Evolutionary conservation across 2,888 invertebrate genomes (phyloP).

Genomic region (Polietes domitor): DNA sequence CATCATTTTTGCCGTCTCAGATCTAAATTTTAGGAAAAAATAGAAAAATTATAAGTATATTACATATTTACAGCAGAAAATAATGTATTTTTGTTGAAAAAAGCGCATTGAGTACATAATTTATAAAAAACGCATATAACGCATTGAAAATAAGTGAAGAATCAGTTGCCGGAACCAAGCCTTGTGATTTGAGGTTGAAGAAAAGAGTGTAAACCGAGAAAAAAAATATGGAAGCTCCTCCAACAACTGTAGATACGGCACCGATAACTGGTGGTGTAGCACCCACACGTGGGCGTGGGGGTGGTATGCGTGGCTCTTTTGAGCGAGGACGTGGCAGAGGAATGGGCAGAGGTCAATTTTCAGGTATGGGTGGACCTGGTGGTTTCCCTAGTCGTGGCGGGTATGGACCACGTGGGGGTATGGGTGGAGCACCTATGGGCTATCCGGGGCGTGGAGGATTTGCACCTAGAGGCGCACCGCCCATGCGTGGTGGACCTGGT

Average conservation of each 20-base stretch:
- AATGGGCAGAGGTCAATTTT: slow-evolving; percentile 80
- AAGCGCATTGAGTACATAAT: slow-evolving; percentile 21
- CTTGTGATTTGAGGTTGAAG: slow-evolving; percentile 6
- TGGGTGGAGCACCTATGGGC: slow-evolving; percentile 76
- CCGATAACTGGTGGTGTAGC: slow-evolving; percentile 72
- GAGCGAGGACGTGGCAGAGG: slow-evolving; percentile 80
- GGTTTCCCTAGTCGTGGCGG: slow-evolving; percentile 75
- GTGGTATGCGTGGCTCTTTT: slow-evolving; percentile 79
- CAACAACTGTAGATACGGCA: slow-evolving; percentile 72
- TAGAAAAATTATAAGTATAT: neutral
- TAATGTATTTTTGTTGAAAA: slow-evolving; percentile 36
- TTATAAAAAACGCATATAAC: slow-evolving; percentile 24
- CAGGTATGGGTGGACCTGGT: slow-evolving; percentile 76
- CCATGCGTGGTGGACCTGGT: slow-evolving; percentile 77
- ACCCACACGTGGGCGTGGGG: slow-evolving; percentile 78
- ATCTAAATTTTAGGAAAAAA: slow-evolving; percentile 14
- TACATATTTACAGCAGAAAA: neutral
- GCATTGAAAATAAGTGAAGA: slow-evolving; percentile 44
- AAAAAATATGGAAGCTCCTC: slow-evolving; percentile 75
- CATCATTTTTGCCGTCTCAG: slow-evolving; percentile 45
- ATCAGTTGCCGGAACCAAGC: slow-evolving; percentile 55
- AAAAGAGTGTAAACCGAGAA: slow-evolving; percentile 27
- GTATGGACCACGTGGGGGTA: slow-evolving; percentile 76
- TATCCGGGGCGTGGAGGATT: slow-evolving; percentile 77
- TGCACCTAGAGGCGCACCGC: slow-evolving; percentile 77